Percentiles rank a stretch among this genome's conserved stretches.
Conservation (phyloP, 1,140 invertebrate species). For the Vollenhovia emeryi region DNA sequence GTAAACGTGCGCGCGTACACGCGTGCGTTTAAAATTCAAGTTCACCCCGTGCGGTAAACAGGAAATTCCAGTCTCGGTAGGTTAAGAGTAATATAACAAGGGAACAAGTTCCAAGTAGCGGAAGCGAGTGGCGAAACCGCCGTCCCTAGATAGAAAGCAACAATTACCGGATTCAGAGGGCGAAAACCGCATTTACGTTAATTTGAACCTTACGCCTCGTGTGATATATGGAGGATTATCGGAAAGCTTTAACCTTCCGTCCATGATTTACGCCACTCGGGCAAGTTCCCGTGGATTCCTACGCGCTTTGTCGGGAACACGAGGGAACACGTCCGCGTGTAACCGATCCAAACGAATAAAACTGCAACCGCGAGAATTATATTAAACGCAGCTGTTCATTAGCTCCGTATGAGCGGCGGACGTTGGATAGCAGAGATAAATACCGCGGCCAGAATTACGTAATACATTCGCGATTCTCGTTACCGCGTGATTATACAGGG, state of each 20-base stretch:
- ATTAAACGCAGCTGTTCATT: constrained; percentile 29
- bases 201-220: constrained; percentile 19
- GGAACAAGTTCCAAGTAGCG: constrained; percentile 48
- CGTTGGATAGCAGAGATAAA: neutral
- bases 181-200: constrained; percentile 41
- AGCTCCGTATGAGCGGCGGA: neutral
- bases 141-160: constrained; percentile 38
- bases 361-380: neutral
- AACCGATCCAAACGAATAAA: constrained; percentile 29
- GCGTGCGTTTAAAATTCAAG: constrained; percentile 23
- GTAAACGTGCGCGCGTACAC: no score
- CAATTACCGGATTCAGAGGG: constrained; percentile 59
- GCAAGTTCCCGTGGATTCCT: constrained; percentile 6
- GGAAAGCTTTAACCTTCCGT: constrained; percentile 37
- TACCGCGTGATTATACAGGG: neutral
- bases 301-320: neutral
- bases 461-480: constrained; percentile 10
- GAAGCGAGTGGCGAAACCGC: constrained; percentile 43
- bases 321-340: neutral
- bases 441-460: neutral
- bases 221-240: constrained; percentile 65
- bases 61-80: constrained; percentile 34
- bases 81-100: constrained; percentile 49
- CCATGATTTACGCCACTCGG: constrained; percentile 56
- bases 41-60: neutral